Evolutionary conservation across 1,140 invertebrate genomes (phyloP).

Genomic region (Piezodorus guildinii): DNA sequence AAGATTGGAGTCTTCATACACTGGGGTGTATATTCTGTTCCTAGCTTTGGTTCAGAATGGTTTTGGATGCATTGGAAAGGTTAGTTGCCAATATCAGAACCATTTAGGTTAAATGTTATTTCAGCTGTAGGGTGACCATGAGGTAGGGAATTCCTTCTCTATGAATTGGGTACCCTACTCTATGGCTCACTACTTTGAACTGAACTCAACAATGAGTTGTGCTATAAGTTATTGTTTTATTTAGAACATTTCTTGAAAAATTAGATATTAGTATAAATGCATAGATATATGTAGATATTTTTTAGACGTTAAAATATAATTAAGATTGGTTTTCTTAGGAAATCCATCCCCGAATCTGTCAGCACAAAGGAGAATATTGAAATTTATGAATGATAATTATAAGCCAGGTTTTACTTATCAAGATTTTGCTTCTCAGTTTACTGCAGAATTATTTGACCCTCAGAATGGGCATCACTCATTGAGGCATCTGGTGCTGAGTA

Average conservation of each 20-base stretch:
- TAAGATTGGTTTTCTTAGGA: constrained; percentile 7
- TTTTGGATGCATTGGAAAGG: constrained; percentile 70
- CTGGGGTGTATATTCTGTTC: constrained; percentile 87
- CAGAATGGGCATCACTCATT: constrained; percentile 64
- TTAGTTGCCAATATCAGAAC: too few relatives aligned
- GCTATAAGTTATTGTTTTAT: too few relatives aligned
- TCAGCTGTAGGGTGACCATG: too few relatives aligned
- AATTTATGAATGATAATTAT: constrained; percentile 67
- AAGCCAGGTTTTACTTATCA: constrained; percentile 73
- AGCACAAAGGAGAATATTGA: constrained; percentile 23
- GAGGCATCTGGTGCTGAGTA: constrained; percentile 64
- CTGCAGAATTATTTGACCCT: constrained; percentile 71
- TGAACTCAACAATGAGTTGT: too few relatives aligned
- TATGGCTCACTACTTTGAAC: too few relatives aligned
- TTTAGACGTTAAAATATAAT: too few relatives aligned
- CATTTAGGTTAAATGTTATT: too few relatives aligned
- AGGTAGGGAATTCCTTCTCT: too few relatives aligned
- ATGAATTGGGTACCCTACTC: too few relatives aligned
- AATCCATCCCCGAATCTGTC: constrained; percentile 15
- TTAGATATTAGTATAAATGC: too few relatives aligned
- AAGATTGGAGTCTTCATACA: constrained; percentile 91
- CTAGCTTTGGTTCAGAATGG: constrained; percentile 74
- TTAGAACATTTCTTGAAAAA: too few relatives aligned
- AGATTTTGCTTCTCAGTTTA: constrained; percentile 72
- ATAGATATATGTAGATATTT: too few relatives aligned